Evolutionary conservation across 1,140 invertebrate species (phyloP), one percentile per base, ranked within the genome.

Genomic region (Anoplolepis gracilipes): DNA sequence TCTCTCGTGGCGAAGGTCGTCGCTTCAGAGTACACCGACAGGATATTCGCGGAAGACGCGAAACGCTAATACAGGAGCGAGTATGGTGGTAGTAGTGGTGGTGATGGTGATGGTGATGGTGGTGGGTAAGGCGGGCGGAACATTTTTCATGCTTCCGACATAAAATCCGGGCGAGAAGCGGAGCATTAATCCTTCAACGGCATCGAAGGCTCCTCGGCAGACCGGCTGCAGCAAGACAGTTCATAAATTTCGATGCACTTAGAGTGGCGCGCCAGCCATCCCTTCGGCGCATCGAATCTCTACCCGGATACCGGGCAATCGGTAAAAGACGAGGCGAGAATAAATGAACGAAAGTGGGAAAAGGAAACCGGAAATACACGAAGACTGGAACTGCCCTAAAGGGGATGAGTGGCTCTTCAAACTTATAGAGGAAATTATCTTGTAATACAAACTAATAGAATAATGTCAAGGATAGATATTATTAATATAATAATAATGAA

Each of bases 231-330:
- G 75, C 53, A 73, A 85, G 84, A 53, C 39, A 85, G 89, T 90
- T 90, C 90, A 90, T 90, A 90, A 90, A 90, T 90, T 90, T 90
- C 90, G 87, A 90, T 90, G 90, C 90, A 90, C 89, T 90, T 90
- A 90, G 87, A 87, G 59, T 57, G 53, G 55, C 55, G 69, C 36
- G 55, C 72, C 69, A 78, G 19, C 72, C 59, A 78, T 53, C 64
- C 76, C 64, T 64, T 88, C n/a, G 64, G 42, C 53, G 67, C 67
- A 49, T 62, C 53, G 53, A 69, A 72, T 70, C 81, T 65, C 39
- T 84, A 75, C 33, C 36, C 55, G 22, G 22, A 22, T 75, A 57
- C 11, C 55, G 57, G 7, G 65, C 67, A 33, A 82, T 82, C 53
- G 78, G 67, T 61, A 61, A 73, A 59, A 73, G 78, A 82, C 78